phyloP scores from a whole-genome alignment of 92 coral and sea anemone species.

The Chrysogorgia sp. region DNA sequence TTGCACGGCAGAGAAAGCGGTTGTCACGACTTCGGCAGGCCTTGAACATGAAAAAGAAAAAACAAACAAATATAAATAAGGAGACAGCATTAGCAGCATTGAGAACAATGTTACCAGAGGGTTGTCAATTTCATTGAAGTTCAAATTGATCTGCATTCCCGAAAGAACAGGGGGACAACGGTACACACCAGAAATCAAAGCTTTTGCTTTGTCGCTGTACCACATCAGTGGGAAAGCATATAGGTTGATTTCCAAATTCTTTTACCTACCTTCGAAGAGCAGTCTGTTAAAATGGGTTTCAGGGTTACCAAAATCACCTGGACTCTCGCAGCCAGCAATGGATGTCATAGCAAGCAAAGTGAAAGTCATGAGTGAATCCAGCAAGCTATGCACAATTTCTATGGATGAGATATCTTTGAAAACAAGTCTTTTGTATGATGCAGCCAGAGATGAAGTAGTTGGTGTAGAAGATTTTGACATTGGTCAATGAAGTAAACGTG shows the following conservation, averaged over 20 bases:
- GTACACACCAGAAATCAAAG: slow-evolving; percentile 6
- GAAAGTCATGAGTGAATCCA: background rate
- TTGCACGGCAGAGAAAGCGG: slow-evolving; percentile 15
- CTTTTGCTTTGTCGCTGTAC: slow-evolving; percentile 21
- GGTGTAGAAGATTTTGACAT: slow-evolving; percentile 34
- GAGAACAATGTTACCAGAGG: slow-evolving; percentile 33
- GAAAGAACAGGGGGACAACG: slow-evolving; percentile 10
- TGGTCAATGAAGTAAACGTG: background rate
- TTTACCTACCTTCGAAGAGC: slow-evolving; percentile 3
- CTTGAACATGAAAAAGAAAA: slow-evolving; percentile 23
- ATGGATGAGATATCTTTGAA: slow-evolving; percentile 41
- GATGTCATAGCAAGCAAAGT: too few relatives aligned
- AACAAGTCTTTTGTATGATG: slow-evolving; percentile 13
- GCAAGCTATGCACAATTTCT: slow-evolving; percentile 8
- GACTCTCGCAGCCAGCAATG: too few relatives aligned
- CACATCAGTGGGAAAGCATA: slow-evolving; percentile 29
- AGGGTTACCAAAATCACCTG: background rate
- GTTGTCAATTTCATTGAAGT: slow-evolving; percentile 14
- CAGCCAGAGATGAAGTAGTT: slow-evolving; percentile 17
- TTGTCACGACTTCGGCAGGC: slow-evolving; percentile 11
- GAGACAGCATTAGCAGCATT: slow-evolving; percentile 11
- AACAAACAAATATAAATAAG: slow-evolving; percentile 14
- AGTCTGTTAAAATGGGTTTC: slow-evolving; percentile 2
- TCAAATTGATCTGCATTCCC: slow-evolving; percentile 15
- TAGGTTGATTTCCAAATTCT: slow-evolving; percentile 4